A percentile compares a stretch with the other conserved stretches of the same genome.
Conservation (phyloP, 2,113 vertebrate genomes). For the Dicerorhinus sumatrensis region DNA sequence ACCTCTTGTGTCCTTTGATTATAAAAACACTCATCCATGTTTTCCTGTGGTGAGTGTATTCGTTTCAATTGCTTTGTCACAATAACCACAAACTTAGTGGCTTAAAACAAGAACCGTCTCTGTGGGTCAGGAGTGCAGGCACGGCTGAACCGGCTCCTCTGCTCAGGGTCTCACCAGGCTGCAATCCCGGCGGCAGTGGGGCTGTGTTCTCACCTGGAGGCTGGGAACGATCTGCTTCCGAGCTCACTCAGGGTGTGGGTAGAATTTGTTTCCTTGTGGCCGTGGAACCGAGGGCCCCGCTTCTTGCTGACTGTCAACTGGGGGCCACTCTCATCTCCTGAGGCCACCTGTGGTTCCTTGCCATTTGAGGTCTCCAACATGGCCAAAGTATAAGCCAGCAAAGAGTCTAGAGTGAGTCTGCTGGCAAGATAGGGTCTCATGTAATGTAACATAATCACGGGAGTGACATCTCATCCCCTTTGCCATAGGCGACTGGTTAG, state of each 20-base stretch:
- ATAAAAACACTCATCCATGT: background rate
- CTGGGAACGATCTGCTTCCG: background rate
- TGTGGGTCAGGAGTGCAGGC: background rate
- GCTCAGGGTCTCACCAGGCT: background rate
- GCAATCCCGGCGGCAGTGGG: fast-evolving
- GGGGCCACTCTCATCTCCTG: background rate
- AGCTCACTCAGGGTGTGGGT: background rate
- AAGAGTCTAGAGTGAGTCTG: background rate
- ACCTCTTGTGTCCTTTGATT: background rate
- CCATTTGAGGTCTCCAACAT: background rate
- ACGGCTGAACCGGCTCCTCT: background rate
- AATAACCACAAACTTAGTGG: background rate
- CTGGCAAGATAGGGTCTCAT: background rate
- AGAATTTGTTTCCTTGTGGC: background rate
- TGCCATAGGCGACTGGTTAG: background rate
- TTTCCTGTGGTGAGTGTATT: background rate
- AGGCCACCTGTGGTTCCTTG: background rate
- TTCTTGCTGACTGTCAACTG: background rate
- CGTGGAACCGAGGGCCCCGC: no score
- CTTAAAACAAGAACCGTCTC: background rate
- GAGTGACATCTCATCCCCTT: background rate
- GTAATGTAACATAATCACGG: fast-evolving
- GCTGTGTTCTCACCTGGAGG: no score
- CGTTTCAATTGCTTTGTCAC: background rate
- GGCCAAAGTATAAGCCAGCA: background rate